These are phyloP conservation scores for Grus americana DNA, from an alignment of 2,113 vertebrate genomes.

Conservation along the genomic window DNA sequence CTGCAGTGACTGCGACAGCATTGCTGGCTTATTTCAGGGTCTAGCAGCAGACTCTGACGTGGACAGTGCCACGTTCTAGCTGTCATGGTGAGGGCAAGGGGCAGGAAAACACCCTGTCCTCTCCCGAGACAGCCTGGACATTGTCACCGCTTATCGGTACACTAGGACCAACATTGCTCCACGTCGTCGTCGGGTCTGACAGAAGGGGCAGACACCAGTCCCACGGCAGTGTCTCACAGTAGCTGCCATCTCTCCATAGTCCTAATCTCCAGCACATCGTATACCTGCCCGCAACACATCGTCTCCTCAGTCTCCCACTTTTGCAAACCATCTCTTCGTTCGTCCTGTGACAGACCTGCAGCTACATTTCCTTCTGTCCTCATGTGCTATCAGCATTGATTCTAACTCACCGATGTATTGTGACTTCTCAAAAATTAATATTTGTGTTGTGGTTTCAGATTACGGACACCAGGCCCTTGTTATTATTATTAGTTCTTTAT, in stretches of 20 bases:
- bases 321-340: neutral
- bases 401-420: neutral
- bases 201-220: neutral
- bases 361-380: neutral
- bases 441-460: neutral
- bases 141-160: neutral
- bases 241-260: neutral
- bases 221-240: neutral
- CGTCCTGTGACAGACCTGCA: neutral
- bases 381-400: neutral
- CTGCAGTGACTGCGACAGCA: neutral
- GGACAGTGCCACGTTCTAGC: neutral
- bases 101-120: neutral
- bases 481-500: neutral
- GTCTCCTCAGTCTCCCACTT: neutral
- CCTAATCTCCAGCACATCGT: neutral
- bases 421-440: neutral
- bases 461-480: neutral
- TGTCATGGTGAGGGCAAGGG: neutral
- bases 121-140: neutral
- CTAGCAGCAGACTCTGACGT: neutral
- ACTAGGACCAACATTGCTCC: neutral
- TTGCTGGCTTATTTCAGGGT: neutral
- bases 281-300: neutral
- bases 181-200: fast-evolving